Base-by-base conservation (phyloP, 2,888 invertebrate species). In the Zygaena filipendulae region DNA sequence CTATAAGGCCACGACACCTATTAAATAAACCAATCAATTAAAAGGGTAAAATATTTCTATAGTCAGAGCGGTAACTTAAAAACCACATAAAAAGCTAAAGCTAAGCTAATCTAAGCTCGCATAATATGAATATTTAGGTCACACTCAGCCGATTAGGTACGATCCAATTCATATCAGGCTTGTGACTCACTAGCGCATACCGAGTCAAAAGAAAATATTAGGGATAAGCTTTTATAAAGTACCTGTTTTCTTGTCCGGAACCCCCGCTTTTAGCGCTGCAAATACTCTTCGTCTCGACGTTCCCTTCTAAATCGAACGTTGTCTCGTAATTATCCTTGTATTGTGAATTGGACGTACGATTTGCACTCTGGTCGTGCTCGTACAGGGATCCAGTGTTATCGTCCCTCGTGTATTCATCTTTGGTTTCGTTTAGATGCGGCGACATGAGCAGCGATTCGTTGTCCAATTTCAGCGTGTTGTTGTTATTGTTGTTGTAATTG, bases 221-320 rank as follows among this genome's bases (percentile, higher is more conserved):
- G n/a, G n/a, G n/a, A n/a, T n/a, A n/a, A n/a, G n/a, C n/a, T n/a
- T n/a, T n/a, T n/a, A 16, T 11, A 14, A n/a, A 29, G 67, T 85
- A 92, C 92, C 91, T 87, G 83, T 84, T 86, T 54, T 91, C 91
- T 47, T 90, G 90, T 48, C 87, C 87, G 12, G 90, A 90, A 47
- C 90, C 87, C 37, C 87, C 87, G 49, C 89, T 86, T 52, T 88
- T 88, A 29, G 88, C 85, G 64, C 90, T 91, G 63, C 92, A 91
- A 40, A 91, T 91, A 43, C 93, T 93, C 49, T 93, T 88, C 3
- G 95, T 95, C 67, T 95, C 95, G 38, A 94, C 90, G 67, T 93
- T 93, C 36, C 93, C 94, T 57, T 95, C 95, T 48, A 93, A 83
- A 66, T 94, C 95, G 70, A 92, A 95, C 16, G 91, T 92, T 9